Base-by-base conservation (phyloP, 2,113 vertebrate species). In the Calyptomena viridis region DNA sequence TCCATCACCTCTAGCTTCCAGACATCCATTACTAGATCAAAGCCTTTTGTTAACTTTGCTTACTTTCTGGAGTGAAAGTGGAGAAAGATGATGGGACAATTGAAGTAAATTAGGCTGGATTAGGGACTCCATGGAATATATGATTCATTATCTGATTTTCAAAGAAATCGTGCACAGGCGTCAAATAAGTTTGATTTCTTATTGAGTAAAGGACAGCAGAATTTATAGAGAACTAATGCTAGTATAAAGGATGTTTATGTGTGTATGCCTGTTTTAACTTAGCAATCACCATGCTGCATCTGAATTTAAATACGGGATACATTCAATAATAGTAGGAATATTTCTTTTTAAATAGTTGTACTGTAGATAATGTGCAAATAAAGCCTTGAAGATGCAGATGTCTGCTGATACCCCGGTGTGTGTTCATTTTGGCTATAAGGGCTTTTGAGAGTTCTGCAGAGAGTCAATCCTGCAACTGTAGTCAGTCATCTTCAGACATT, bases 321-420 rank as follows among this genome's bases (percentile, higher is more conserved):
- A 1, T 62, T 35, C n/a, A 72, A 12, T 46, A 64, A 62, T 27
- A 39, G 5, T 52, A 71, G 52, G 44, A 64, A 59, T 69, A 66
- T 1, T 22, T 35, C 39, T 75, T 68, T 76, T 49, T 0, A 77
- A 62, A 46, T 31, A 59, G 14, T 16, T 72, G 33, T 75, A 33
- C 24, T 42, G 33, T 47, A 47, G 69, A 52, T 82, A 82, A 55
- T 37, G 78, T 44, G 14, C 53, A 79, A 87, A 39, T 75, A 71
- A 72, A 68, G 14, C 40, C 0, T 0, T 40, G 40, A 42, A 71
- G 47, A 39, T 81, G 33, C 46, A 76, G 39, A 22, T 69, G 2
- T 12, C 39, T 82, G 24, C 50, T 85, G 25, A 31, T 79, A 22
- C 37, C 25, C 14, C 0, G 0, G 1, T 58, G 5, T 33, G 27